A percentile compares a stretch with the other conserved stretches of the same genome.
phyloP scores from a whole-genome alignment of 1,140 invertebrate genomes.

The Lepidurus packardi region DNA sequence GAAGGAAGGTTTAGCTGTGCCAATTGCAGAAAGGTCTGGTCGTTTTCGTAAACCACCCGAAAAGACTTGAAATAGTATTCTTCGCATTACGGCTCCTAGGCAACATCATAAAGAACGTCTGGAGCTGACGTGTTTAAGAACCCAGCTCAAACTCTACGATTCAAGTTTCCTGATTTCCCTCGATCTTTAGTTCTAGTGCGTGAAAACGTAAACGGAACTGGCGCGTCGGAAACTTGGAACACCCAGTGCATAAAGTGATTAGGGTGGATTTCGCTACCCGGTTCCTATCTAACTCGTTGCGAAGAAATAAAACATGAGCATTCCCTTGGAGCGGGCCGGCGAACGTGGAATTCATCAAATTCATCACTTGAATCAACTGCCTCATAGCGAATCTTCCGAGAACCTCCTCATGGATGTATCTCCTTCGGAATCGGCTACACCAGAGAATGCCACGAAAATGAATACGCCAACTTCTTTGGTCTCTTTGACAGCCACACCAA shows the following conservation, averaged over 20 bases:
- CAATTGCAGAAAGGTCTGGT: no score
- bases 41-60: no score
- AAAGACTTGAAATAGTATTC: no score
- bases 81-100: no score
- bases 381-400: conserved; percentile 3
- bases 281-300: background rate
- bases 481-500: background rate
- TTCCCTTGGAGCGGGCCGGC: background rate
- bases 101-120: no score
- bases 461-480: background rate
- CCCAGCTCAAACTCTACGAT: no score
- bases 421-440: conserved; percentile 2
- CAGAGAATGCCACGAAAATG: background rate
- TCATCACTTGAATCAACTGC: background rate
- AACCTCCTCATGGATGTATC: background rate
- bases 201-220: no score
- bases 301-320: background rate
- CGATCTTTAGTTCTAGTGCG: no score
- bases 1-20: no score
- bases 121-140: no score
- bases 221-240: background rate
- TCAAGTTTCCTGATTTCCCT: no score
- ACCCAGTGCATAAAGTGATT: background rate
- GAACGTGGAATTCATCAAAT: background rate
- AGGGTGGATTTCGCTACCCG: background rate